Evolutionary conservation across 2,888 invertebrate genomes (phyloP).

Genomic region (Lapara coniferarum): DNA sequence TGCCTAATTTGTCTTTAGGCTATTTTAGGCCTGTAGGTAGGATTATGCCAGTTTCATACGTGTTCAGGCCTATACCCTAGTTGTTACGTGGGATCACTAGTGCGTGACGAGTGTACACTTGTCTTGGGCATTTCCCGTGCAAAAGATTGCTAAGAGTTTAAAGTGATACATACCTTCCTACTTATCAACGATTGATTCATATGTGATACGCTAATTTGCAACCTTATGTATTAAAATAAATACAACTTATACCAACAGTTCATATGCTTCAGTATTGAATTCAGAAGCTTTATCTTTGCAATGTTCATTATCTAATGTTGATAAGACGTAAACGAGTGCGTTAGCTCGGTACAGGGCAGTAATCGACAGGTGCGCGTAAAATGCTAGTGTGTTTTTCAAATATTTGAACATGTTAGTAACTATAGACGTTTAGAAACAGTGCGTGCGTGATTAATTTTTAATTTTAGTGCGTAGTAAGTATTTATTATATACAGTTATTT

Average conservation of each 20-base stretch:
- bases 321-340: slow-evolving; percentile 22
- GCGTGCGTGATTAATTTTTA: neutral
- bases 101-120: too few species aligned
- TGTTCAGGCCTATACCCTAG: too few species aligned
- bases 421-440: neutral
- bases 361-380: slow-evolving; percentile 24
- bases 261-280: slow-evolving; percentile 21
- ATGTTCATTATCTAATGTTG: slow-evolving; percentile 28
- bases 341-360: slow-evolving; percentile 12
- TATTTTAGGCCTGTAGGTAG: too few species aligned
- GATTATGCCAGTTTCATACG: too few species aligned
- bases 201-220: too few species aligned
- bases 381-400: slow-evolving; percentile 12
- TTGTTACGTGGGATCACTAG: too few species aligned
- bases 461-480: neutral
- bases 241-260: neutral
- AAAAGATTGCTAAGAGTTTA: too few species aligned
- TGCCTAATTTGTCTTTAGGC: too few species aligned
- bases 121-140: too few species aligned
- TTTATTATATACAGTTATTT: neutral
- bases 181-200: too few species aligned
- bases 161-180: too few species aligned
- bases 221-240: too few species aligned
- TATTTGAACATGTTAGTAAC: neutral
- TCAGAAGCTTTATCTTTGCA: slow-evolving; percentile 26